These are phyloP conservation scores for Drosophila quasianomalipes DNA, from an alignment of 2,888 invertebrate species.

Conservation along the genomic window DNA sequence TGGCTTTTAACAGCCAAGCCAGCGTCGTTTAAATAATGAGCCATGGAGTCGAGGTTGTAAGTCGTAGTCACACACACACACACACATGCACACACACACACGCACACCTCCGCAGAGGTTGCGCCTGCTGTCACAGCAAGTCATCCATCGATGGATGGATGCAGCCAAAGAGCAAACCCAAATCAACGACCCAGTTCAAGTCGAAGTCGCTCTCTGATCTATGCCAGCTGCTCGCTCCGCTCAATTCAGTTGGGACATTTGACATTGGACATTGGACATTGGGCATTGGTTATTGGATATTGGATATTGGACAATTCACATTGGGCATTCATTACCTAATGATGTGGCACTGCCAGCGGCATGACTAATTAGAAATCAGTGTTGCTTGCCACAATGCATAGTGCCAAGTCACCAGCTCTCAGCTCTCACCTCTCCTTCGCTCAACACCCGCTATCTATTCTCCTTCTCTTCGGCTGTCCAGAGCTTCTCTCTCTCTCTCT, in stretches of 20 bases:
- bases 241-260: constrained; percentile 31
- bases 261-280: constrained; percentile 52
- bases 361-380: constrained; percentile 73
- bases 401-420: constrained; percentile 57
- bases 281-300: constrained; percentile 24
- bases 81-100: constrained; percentile 24
- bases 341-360: constrained; percentile 66
- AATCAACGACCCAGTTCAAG: constrained; percentile 47
- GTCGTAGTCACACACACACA: constrained; percentile 32
- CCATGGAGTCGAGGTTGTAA: constrained; percentile 70
- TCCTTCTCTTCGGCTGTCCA: not conserved
- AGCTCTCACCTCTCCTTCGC: constrained; percentile 4
- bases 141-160: constrained; percentile 53
- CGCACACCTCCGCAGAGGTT: constrained; percentile 70
- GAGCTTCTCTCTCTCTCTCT: constrained; percentile 1
- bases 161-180: not conserved
- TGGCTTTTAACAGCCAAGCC: constrained; percentile 79
- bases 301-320: constrained; percentile 45
- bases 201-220: constrained; percentile 33
- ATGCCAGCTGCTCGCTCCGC: constrained; percentile 49
- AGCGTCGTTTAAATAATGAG: constrained; percentile 81
- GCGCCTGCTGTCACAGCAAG: constrained; percentile 61
- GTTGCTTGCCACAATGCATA: constrained; percentile 54
- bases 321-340: constrained; percentile 65
- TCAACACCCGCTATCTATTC: not conserved